Evolutionary conservation across 2,888 invertebrate genomes (phyloP), one percentile per base, ranked within the genome.

Genomic region (Eupelmus urozonus): DNA sequence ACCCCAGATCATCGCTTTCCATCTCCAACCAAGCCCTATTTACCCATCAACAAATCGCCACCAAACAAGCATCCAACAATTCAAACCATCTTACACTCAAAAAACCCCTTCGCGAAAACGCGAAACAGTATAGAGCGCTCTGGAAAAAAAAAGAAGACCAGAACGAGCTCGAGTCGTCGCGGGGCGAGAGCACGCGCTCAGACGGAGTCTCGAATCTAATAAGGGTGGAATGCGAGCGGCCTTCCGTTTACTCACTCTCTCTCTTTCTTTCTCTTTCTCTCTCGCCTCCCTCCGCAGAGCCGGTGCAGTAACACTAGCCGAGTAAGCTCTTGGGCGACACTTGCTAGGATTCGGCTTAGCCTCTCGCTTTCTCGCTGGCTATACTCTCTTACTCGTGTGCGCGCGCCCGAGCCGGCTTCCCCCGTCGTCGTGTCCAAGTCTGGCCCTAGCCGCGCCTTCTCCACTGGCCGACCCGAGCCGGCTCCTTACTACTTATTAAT

Each of bases 321-420:
- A 87, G 86, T 89, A 89, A 89, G 89, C 89, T 87, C 83, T 84
- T 79, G 81, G 81, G 20, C 62, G 82, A 84, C 86, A 89, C 87
- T 89, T 89, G 84, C 80, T 65, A 84, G 89, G 87, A 85, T 89
- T 89, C 89, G 83, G 89, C 87, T 88, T 89, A 88, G 83, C 86
- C 83, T 85, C 85, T 85, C 85, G 80, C 53, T 23, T 34, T n/a
- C 53, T 29, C 45, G 4, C n/a, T 20, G 20, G 57, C 85, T 86
- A 79, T 45, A 9, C 13, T 45, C 45, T 7, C 16, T 16, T 45
- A 9, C 45, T 45, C 34, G 4, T 88, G 51, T 18, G 29, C n/a
- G 27, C 45, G 16, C 16, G 34, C 34, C 18, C 29, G 29, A 66
- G 1, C 25, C 1, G 40, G 34, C 62, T 16, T 18, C 7, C 42